Evolutionary conservation across 2,113 vertebrate genomes (phyloP).

Genomic region (Coturnix japonica): DNA sequence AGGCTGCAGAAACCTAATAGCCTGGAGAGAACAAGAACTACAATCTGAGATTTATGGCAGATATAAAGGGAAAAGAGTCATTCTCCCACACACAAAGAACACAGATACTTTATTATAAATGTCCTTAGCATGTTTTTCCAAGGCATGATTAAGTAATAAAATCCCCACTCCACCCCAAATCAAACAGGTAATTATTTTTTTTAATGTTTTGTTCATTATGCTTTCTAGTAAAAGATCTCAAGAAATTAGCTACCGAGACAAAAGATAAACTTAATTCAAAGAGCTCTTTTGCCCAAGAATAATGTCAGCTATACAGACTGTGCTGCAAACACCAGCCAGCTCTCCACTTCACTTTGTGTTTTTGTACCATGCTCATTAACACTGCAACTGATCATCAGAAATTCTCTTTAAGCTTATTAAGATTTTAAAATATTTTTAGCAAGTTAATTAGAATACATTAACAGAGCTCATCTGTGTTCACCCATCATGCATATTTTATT

Average conservation of each 20-base stretch:
- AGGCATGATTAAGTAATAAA: slow-evolving; percentile 63
- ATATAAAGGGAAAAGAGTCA: slow-evolving; percentile 53
- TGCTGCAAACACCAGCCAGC: slow-evolving; percentile 36
- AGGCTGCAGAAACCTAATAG: slow-evolving; percentile 70
- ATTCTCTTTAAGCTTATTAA: slow-evolving; percentile 73
- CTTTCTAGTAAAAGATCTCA: neutral
- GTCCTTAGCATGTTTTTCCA: slow-evolving; percentile 54
- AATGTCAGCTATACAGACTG: neutral
- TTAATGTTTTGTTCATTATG: slow-evolving; percentile 9
- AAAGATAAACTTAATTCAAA: slow-evolving; percentile 20
- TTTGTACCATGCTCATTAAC: slow-evolving; percentile 65
- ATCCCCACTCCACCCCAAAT: slow-evolving; percentile 19
- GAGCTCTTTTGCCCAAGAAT: neutral
- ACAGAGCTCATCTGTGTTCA: slow-evolving; percentile 71
- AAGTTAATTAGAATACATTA: slow-evolving; percentile 76
- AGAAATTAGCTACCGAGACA: slow-evolving; percentile 22
- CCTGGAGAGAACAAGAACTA: slow-evolving; percentile 69
- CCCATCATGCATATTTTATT: slow-evolving; percentile 74
- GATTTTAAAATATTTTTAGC: slow-evolving; percentile 76
- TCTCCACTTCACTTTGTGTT: slow-evolving; percentile 47
- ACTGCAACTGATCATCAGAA: slow-evolving; percentile 69
- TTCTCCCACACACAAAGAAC: slow-evolving; percentile 52
- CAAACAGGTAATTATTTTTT: neutral
- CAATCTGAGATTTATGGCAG: slow-evolving; percentile 63
- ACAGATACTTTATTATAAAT: slow-evolving; percentile 51